Conservation (phyloP, 2,113 vertebrate genomes). For the Aldabrachelys gigantea region DNA sequence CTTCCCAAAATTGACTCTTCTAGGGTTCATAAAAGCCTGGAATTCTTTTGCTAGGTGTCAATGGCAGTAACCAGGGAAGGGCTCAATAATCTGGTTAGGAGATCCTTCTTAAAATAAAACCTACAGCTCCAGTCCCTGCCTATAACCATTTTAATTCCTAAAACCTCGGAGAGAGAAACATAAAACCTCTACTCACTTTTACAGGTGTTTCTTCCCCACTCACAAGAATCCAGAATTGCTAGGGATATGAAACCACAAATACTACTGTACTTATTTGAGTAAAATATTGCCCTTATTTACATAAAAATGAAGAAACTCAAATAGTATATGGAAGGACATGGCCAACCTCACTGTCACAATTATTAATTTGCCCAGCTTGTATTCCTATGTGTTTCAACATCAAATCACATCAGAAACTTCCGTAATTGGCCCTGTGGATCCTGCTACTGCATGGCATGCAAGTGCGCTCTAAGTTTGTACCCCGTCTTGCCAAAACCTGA, state of each 20-base stretch:
- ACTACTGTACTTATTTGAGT: not conserved
- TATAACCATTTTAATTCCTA: not conserved
- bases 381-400: too few relatives aligned
- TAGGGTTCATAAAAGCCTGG: not conserved
- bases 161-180: not conserved
- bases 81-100: not conserved
- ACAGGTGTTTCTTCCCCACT: not conserved
- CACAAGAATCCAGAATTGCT: not conserved
- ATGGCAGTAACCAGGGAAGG: not conserved
- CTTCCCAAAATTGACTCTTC: not conserved
- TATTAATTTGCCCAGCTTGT: not conserved
- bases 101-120: not conserved
- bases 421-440: too few relatives aligned
- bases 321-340: not conserved
- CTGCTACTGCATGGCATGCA: not conserved
- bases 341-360: not conserved
- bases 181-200: not conserved
- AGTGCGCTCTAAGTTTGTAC: not conserved
- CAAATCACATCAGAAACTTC: not conserved
- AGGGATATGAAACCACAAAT: not conserved
- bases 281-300: not conserved
- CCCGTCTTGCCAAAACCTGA: not conserved
- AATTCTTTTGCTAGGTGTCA: not conserved
- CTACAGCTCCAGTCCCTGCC: not conserved
- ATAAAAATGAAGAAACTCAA: not conserved